Evolutionary conservation across 2,113 vertebrate species (phyloP), one percentile per base, ranked within the genome.

Genomic region (Dicrurus megarhynchus): DNA sequence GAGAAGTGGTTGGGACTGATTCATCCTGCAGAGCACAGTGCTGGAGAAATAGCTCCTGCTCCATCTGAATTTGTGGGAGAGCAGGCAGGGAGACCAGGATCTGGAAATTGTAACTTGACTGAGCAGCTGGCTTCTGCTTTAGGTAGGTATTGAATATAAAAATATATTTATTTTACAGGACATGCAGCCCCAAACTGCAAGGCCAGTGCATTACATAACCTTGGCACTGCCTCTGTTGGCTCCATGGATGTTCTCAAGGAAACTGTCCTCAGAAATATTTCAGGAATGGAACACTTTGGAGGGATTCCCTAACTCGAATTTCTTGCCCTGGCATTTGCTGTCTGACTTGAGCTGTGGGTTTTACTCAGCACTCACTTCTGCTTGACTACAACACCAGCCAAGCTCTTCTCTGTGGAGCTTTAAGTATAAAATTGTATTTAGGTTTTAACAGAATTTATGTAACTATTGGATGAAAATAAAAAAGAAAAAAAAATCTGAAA

Each of bases 131-230:
- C 47, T 69, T 39, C 88, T 75, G 47, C 60, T 32, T 11, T 53
- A 64, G 67, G 76, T 18, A 7, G 56, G 1, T 16, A 0, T 16
- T 49, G 55, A 44, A 44, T 9, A 6, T 1, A 8, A 2, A 12
- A 61, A 71, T 12, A 10, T 22, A 42, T 35, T 0, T 11, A 24
- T 53, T 50, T 53, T 17, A 6, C 35, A 41, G 78, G 13, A 10
- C 9, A 1, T 9, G 10, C 82, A 32, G 28, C 42, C 61, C 57
- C 67, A 63, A 3, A 59, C 18, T 61, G 60, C 47, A 55, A 35
- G 71, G 47, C 52, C 30, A 13, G 30, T 37, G 56, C 18, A 15
- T 90, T 79, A 23, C 27, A 22, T 5, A 49, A 56, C 2, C 4
- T 52, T 50, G 76, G 76, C 41, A 13, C 14, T 59, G 42, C 23